Evolutionary conservation across 2,113 vertebrate genomes (phyloP).

Genomic region (Cheirogaleus medius): DNA sequence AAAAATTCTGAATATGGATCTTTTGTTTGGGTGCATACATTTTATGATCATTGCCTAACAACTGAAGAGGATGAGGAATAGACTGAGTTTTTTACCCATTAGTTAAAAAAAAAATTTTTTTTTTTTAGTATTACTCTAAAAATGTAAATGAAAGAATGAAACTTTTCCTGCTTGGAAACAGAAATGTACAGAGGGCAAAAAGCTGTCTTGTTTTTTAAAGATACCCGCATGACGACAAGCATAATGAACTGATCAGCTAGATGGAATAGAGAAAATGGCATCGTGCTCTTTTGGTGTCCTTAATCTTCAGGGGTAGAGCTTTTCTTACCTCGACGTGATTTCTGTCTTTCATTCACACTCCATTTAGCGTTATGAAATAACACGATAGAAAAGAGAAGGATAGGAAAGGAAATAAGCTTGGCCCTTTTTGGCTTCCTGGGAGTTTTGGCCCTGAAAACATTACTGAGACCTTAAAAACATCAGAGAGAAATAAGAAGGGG

Average conservation of each 20-base stretch:
- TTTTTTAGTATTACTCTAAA: not conserved
- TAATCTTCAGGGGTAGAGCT: not conserved
- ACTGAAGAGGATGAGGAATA: not conserved
- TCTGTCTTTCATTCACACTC: conserved; percentile 35
- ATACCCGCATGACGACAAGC: not conserved
- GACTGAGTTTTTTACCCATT: not conserved
- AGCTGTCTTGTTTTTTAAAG: not conserved
- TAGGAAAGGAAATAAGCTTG: not conserved
- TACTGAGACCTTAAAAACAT: conserved; percentile 9
- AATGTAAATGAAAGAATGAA: not conserved
- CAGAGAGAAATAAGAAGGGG: not conserved
- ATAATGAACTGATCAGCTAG: not conserved
- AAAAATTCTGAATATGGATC: not conserved
- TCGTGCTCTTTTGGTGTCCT: not conserved
- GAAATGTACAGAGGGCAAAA: not conserved
- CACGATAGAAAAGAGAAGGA: not conserved
- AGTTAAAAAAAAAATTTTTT: not conserved
- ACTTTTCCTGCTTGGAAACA: conserved; percentile 6
- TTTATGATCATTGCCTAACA: not conserved
- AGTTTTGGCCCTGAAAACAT: conserved; percentile 13
- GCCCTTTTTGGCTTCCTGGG: not conserved
- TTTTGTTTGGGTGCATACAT: not conserved
- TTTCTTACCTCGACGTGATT: not conserved
- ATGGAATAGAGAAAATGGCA: not conserved
- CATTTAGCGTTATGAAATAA: conserved; percentile 34